Base-by-base conservation (phyloP, 2,797 vertebrate genomes). In the Neomorphus geoffroyi region DNA sequence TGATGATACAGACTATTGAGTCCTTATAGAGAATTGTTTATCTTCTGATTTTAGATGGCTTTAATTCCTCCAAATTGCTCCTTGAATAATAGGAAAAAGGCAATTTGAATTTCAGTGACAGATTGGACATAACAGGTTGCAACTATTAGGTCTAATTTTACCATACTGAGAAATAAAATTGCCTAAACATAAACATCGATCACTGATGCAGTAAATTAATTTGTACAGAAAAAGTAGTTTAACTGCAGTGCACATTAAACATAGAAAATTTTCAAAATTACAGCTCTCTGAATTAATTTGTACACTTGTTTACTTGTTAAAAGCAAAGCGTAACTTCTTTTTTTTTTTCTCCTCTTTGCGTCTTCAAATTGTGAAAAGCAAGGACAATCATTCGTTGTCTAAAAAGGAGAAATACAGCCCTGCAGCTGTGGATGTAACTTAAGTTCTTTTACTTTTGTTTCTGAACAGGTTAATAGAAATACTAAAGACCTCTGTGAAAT, bases 141-240 rank as follows among this genome's bases (percentile, higher is more conserved):
- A 97, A 98, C 98, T 98, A 98, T 98, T 98, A 98, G 98, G 98
- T 98, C 98, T 98, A 98, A 98, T 98, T 98, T 98, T 98, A 98
- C 98, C 98, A 98, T 97, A 98, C 98, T 98, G 98, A 98, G 98
- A 98, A 98, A 98, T 98, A 98, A 98, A 98, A 98, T 98, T 98
- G 98, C 98, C 98, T 98, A 97, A 98, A 98, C 98, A 98, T 98
- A 98, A 98, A 98, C 98, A 98, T 98, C 98, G 97, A 98, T 98
- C 98, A 98, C 98, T 98, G 98, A 98, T 98, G 98, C 98, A 98
- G 98, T 98, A 98, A 98, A 98, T 98, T 98, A 98, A 98, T 98
- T 98, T 98, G 98, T 98, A 98, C 97, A 98, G 97, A 98, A 98
- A 98, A 98, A 98, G 96, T 98, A 97, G 97, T 98, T 98, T 97